A percentile compares a stretch with the other conserved stretches of the same genome.
Evolutionary conservation across 2,888 invertebrate species (phyloP).

Genomic region (Exocentrus adspersus): DNA sequence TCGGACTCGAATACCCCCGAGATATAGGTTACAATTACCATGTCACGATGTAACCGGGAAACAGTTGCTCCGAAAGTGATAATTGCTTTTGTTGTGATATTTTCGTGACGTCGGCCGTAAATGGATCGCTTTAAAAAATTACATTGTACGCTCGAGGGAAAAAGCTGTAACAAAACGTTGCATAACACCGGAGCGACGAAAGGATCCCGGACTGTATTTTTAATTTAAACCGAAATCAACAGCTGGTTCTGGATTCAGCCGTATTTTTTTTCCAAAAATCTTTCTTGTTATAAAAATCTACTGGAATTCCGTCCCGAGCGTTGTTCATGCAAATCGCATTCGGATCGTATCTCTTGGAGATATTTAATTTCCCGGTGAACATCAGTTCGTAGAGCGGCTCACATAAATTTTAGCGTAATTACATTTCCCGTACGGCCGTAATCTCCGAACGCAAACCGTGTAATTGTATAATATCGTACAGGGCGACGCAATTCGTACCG

Average conservation of each 20-base stretch:
- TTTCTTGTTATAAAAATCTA: too few species aligned
- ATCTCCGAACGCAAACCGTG: conserved; percentile 17
- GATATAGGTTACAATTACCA: conserved; percentile 31
- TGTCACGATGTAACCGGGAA: conserved; percentile 9
- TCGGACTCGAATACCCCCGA: conserved; percentile 19
- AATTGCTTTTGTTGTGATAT: conserved; percentile 13
- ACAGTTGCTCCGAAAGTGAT: conserved; percentile 13
- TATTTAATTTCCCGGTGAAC: conserved; percentile 20
- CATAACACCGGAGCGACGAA: too few species aligned
- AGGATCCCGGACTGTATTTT: too few species aligned
- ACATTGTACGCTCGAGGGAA: too few species aligned
- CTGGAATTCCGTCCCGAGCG: too few species aligned
- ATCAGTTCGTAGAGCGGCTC: conserved; percentile 19
- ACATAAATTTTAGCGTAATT: conserved; percentile 36
- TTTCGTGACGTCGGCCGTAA: too few species aligned
- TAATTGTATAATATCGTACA: conserved; percentile 25
- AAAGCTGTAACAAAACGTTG: too few species aligned
- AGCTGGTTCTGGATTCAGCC: too few species aligned
- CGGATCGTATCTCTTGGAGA: conserved; percentile 15
- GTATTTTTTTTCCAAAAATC: too few species aligned
- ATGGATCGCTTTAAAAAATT: too few species aligned
- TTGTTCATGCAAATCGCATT: conserved; percentile 21
- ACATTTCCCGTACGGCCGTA: conserved; percentile 32
- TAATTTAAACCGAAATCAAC: too few species aligned
- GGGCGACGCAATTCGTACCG: neutral